Evolutionary conservation across 2,888 invertebrate genomes (phyloP).

Genomic region (Dolichomitus sp.): DNA sequence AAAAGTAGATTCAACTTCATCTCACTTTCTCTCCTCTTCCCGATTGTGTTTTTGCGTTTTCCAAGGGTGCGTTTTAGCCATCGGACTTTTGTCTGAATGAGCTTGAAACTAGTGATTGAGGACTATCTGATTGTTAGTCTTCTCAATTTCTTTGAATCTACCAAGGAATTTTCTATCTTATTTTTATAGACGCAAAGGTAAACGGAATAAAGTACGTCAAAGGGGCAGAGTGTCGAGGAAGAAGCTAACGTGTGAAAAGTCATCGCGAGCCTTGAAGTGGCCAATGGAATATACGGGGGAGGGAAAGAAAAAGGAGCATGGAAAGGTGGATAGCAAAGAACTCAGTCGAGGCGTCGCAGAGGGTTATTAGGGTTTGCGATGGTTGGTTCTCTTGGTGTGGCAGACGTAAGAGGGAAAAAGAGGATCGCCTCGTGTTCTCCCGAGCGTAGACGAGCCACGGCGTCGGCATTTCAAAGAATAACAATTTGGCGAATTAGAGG

Average conservation of each 20-base stretch:
- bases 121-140: background rate
- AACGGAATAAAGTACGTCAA: constrained; percentile 58
- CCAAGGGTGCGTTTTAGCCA: background rate
- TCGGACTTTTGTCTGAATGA: background rate
- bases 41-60: background rate
- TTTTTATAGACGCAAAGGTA: constrained; percentile 39
- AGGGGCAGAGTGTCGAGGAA: constrained; percentile 37
- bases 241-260: constrained; percentile 25
- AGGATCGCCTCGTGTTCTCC: constrained; percentile 47
- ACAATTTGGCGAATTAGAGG: constrained; percentile 82
- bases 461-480: constrained; percentile 78
- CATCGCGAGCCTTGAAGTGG: constrained; percentile 25
- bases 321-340: constrained; percentile 30
- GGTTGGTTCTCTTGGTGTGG: constrained; percentile 1
- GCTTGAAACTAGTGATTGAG: constrained; percentile 6
- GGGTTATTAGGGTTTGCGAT: constrained; percentile 20
- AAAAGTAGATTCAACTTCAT: background rate
- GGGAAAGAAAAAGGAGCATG: constrained; percentile 9
- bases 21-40: constrained; percentile 9
- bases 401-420: constrained; percentile 27
- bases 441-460: constrained; percentile 34
- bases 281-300: constrained; percentile 16
- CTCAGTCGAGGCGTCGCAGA: constrained; percentile 44
- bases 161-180: constrained; percentile 14
- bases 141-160: constrained; percentile 34